Base-by-base conservation (phyloP, 1,140 invertebrate species). In the Drosophila murphyi region DNA sequence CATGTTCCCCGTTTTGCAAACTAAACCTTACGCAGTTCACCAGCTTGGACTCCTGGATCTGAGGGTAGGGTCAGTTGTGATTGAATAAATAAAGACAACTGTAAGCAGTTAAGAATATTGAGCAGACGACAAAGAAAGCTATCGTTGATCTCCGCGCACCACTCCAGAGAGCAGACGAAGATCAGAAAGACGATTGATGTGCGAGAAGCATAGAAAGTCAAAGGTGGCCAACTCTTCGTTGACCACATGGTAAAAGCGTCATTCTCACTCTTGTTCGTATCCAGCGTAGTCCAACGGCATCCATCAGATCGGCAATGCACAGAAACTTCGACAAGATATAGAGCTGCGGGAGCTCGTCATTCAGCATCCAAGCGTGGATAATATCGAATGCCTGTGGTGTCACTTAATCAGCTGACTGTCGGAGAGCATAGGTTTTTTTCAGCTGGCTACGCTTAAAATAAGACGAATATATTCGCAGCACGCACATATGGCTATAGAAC, bases 311-410 rank as follows among this genome's bases (percentile, higher is more conserved):
- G 94, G 95, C 95, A 29, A 96, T 94, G 63, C 28, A 37, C 31
- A 12, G 12, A 12, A 12, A 12, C 12, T 12, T 12, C 12, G 12
- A 12, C 12, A 80, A 95, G 69, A 93, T 94, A 72, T 96, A 96
- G 10, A 96, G 62, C 93, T 94, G 12, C 95, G 35, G 50, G 52
- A 94, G 94, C 74, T 94, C 94, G 57, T 95, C 95, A 10, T 95
- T 94, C 74, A 96, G 94, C 96, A 96, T 96, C 96, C 96, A 96
- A 72, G 96, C 94, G 91, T 96, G 96, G 63, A 96, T 94, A 32
- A 94, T 94, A 10, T 94, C 93, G 80, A 96, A 96, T 2, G 95
- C 94, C 75, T 92, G 93, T 2, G 94, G 93, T 10, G 94, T 94
- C 3, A 96, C 94, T 67, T 83, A 51, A 1, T 88, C 47, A 20